phyloP scores from a whole-genome alignment of 1,140 invertebrate genomes.

The Ceratosolen solmsi region DNA sequence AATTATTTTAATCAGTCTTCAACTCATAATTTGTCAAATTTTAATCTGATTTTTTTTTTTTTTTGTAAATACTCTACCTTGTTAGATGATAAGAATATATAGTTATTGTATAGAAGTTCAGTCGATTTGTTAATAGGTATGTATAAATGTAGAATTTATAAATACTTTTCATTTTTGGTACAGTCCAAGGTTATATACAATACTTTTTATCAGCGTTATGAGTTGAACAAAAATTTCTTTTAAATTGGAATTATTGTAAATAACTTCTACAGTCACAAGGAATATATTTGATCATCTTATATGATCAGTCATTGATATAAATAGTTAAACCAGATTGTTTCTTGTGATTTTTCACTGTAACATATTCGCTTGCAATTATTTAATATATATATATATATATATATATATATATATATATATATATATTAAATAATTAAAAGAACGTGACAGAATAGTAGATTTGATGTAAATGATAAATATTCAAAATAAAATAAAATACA shows the following conservation, averaged over 20 bases:
- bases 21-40: slow-evolving; percentile 15
- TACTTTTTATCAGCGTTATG: slow-evolving; percentile 28
- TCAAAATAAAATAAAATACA: not conserved
- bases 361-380: slow-evolving; percentile 21
- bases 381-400: not conserved
- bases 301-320: not conserved
- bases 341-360: slow-evolving; percentile 22
- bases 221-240: slow-evolving; percentile 29
- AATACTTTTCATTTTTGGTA: slow-evolving; percentile 24
- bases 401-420: no score
- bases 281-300: slow-evolving; percentile 3
- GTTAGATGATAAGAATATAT: slow-evolving; percentile 6
- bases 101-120: slow-evolving; percentile 22
- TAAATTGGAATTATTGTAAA: slow-evolving; percentile 35
- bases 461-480: slow-evolving; percentile 25
- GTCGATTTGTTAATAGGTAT: slow-evolving; percentile 12
- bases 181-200: not conserved
- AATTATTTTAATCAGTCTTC: slow-evolving; percentile 15
- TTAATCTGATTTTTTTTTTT: not conserved
- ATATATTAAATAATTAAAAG: not conserved
- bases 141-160: slow-evolving; percentile 46
- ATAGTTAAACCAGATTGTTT: not conserved
- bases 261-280: slow-evolving; percentile 15
- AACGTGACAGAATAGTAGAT: not conserved
- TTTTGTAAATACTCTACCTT: slow-evolving; percentile 31